phyloP scores from a whole-genome alignment of 2,113 vertebrate genomes.

The Toxotes jaculatrix region DNA sequence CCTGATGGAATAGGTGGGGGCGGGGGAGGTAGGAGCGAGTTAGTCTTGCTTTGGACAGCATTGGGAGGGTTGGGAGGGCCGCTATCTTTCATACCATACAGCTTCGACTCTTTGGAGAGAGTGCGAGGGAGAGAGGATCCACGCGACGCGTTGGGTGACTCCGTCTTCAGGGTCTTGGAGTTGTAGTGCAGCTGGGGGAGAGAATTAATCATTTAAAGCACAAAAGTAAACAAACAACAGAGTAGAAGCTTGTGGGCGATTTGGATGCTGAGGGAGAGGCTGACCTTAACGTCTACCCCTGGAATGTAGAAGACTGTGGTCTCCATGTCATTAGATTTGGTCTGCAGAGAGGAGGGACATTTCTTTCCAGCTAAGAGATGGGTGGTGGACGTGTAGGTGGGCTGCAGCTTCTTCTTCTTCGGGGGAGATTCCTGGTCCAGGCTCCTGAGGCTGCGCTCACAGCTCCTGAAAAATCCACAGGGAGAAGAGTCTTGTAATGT shows the following conservation, averaged over 20 bases:
- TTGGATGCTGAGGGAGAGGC: slow-evolving; percentile 38
- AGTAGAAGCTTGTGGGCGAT: not conserved
- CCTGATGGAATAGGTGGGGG: slow-evolving; percentile 96
- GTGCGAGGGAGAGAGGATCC: slow-evolving; percentile 98
- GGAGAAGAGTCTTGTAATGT: not conserved
- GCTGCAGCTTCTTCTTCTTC: slow-evolving; percentile 96
- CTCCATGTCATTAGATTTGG: slow-evolving; percentile 93
- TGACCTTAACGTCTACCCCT: slow-evolving; percentile 98
- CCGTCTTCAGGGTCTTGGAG: slow-evolving; percentile 97
- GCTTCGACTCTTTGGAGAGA: slow-evolving; percentile 98
- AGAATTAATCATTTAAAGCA: not conserved
- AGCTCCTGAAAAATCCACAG: slow-evolving; percentile 85
- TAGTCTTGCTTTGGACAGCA: slow-evolving; percentile 92
- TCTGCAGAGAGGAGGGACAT: slow-evolving; percentile 93
- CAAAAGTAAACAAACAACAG: not conserved
- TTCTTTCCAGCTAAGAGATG: slow-evolving; percentile 94
- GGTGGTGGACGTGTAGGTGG: slow-evolving; percentile 91
- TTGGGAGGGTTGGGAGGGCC: slow-evolving; percentile 85
- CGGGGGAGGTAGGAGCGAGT: slow-evolving; percentile 95
- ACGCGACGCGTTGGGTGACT: slow-evolving; percentile 94
- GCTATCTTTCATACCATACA: slow-evolving; percentile 98
- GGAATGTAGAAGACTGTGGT: slow-evolving; percentile 99
- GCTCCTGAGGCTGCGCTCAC: slow-evolving; percentile 93
- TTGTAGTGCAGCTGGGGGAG: slow-evolving; percentile 94
- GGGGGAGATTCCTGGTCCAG: slow-evolving; percentile 97